Conservation (phyloP, 2,797 vertebrate genomes). For the Acrossocheilus wenchowensis region DNA sequence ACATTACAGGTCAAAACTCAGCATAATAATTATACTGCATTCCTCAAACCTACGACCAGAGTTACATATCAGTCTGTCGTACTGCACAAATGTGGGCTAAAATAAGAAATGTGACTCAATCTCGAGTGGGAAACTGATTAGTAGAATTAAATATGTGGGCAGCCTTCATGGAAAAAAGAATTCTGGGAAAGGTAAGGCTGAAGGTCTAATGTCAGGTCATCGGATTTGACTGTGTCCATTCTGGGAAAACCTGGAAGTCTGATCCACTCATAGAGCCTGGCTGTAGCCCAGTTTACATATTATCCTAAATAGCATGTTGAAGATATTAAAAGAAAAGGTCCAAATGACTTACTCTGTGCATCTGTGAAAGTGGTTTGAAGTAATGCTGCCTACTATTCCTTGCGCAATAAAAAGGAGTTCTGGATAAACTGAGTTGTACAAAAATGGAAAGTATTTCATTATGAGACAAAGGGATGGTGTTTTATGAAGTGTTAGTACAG, state of each 20-base stretch:
- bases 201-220: constrained; percentile 10
- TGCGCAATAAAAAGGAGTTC: neutral
- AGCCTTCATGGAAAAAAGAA: constrained; percentile 10
- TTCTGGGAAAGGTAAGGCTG: constrained; percentile 37
- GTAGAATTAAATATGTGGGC: constrained; percentile 20
- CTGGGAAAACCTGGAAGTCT: neutral
- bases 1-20: neutral
- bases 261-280: neutral
- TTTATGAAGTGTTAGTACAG: neutral
- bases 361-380: neutral
- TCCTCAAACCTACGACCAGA: neutral
- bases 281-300: neutral
- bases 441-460: neutral
- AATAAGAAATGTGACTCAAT: constrained; percentile 10
- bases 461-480: neutral
- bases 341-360: neutral
- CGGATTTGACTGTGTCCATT: neutral
- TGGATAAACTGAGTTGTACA: neutral
- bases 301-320: neutral
- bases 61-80: neutral
- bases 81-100: neutral
- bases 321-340: neutral
- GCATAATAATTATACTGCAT: neutral
- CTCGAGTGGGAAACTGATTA: constrained; percentile 31
- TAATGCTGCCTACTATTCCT: neutral